Base-by-base conservation (phyloP, 2,113 vertebrate genomes). In the Heterochromis multidens region DNA sequence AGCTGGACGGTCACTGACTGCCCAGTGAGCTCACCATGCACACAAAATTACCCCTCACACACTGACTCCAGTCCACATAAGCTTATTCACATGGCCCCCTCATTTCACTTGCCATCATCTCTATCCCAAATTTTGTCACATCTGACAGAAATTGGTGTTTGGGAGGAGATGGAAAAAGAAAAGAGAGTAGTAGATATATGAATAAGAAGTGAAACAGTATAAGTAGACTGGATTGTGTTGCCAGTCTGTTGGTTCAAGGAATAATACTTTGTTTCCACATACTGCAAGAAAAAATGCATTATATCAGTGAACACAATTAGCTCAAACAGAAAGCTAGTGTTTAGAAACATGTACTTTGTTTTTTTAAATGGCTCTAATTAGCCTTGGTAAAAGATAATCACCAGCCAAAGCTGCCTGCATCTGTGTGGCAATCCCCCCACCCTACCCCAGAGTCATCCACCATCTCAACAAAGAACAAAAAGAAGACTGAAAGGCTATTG, bases 381-480 rank as follows among this genome's bases (percentile, higher is more conserved):
- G 88, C 85, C 87, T 87, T 35, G 23, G 84, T 85, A 78, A 89
- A 89, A 80, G 89, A 94, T 92, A 92, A 93, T 93, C 86, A 89
- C 74, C 87, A 88, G 70, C 35, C 37, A 89, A 88, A 35, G 49
- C 63, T 76, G 82, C 54, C 35, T 85, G 83, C 81, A 21, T 92
- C 89, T 79, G 76, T 78, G 85, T 72, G 80, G 11, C 56, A 85
- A 56, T 37, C 33, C 56, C 23, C 17, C 23, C 65, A 23, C 1
- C 40, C 40, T 3, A 56, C 35, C 80, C 89, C 72, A 27, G 59
- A 78, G 78, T 85, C 87, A 80, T 81, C 76, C 74, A 46, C 63
- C 54, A 80, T 85, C 77, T 83, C 72, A 25, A 79, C 77, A 81
- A 85, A 89, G 87, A 88, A 86, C 54, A 88, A 85, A 87, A 82